Percentiles rank a stretch among this genome's conserved stretches.
phyloP scores from a whole-genome alignment of 2,113 vertebrate species.

The Anarrhichthys ocellatus region DNA sequence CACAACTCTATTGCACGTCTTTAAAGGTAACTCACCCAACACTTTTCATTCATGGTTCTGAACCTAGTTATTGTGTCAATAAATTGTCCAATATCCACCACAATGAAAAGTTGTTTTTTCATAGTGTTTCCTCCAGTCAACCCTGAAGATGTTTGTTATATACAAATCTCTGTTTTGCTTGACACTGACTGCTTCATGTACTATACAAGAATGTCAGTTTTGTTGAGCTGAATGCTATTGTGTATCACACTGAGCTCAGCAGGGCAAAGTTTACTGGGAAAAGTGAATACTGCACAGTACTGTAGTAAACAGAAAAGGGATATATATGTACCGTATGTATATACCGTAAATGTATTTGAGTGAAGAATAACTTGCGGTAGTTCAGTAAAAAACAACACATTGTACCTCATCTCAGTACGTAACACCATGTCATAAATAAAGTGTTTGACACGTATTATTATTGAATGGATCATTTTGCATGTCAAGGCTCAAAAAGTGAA shows the following conservation, averaged over 20 bases:
- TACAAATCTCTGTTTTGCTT: not conserved
- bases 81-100: not conserved
- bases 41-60: no score
- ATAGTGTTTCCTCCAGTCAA: not conserved
- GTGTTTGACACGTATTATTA: not conserved
- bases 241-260: not conserved
- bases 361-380: not conserved
- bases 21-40: no score
- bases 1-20: not conserved
- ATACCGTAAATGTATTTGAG: not conserved
- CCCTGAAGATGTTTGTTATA: not conserved
- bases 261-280: not conserved
- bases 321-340: not conserved
- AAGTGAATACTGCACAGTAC: not conserved
- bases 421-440: not conserved
- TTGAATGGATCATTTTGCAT: not conserved
- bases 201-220: not conserved
- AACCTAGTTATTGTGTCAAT: not conserved
- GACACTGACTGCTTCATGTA: not conserved
- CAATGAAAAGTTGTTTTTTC: not conserved
- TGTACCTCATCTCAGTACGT: not conserved
- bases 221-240: not conserved
- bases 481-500: not conserved
- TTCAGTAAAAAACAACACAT: not conserved
- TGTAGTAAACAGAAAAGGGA: not conserved